phyloP scores from a whole-genome alignment of 1,140 invertebrate genomes.

The Eulimnadia texana region DNA sequence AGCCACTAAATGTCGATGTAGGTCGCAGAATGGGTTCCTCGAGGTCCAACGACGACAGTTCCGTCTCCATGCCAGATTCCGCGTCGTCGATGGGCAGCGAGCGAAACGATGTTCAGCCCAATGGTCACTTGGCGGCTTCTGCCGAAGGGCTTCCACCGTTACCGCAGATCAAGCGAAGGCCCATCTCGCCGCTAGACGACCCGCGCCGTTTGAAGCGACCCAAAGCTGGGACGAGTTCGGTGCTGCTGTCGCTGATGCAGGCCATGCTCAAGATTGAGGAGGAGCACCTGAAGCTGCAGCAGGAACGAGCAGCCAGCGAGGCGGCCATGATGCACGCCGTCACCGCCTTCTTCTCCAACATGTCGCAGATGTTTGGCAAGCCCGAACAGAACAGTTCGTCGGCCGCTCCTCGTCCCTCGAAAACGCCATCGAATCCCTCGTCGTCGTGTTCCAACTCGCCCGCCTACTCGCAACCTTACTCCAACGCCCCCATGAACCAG shows the following conservation, averaged over 20 bases:
- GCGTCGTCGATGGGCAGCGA: constrained; percentile 6
- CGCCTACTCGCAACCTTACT: constrained; percentile 13
- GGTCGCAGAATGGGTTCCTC: not conserved
- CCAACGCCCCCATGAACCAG: constrained; percentile 8
- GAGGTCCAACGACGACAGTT: constrained; percentile 9
- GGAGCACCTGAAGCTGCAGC: constrained; percentile 16
- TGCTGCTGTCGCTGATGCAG: constrained; percentile 9
- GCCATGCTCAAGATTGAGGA: constrained; percentile 17
- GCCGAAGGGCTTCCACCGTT: not conserved
- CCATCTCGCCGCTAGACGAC: not conserved
- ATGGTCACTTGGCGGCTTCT: constrained; percentile 4
- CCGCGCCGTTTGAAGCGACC: not conserved
- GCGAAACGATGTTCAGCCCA: constrained; percentile 3
- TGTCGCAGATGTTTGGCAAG: constrained; percentile 15
- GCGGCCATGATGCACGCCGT: constrained; percentile 17
- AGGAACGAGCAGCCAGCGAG: constrained; percentile 14
- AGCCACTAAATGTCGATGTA: constrained; percentile 4
- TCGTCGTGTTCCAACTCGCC: constrained; percentile 15
- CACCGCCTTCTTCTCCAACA: constrained; percentile 17
- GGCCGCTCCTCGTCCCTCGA: constrained; percentile 3
- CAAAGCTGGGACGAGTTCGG: constrained; percentile 1
- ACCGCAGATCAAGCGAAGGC: not conserved
- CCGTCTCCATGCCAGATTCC: constrained; percentile 9
- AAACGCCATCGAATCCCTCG: constrained; percentile 15
- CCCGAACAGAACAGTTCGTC: not conserved